Evolutionary conservation across 2,113 vertebrate species (phyloP).

Genomic region (Callipepla squamata): DNA sequence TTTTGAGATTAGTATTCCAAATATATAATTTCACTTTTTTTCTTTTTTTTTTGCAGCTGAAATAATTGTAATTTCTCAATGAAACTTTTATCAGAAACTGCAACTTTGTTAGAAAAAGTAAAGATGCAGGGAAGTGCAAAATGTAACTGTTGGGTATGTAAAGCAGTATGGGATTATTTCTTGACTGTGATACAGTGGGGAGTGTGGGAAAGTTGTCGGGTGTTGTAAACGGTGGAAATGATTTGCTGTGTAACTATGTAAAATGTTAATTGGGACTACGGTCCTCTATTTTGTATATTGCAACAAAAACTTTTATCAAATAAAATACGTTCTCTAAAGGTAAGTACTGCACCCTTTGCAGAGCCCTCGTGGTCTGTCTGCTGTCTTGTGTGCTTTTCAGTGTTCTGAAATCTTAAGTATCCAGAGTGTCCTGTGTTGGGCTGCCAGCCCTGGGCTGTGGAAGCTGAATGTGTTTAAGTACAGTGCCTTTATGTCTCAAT

Average conservation of each 20-base stretch:
- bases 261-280: slow-evolving; percentile 70
- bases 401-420: neutral
- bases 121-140: neutral
- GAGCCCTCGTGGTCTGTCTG: neutral
- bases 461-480: neutral
- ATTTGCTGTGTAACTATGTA: slow-evolving; percentile 74
- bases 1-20: slow-evolving; percentile 59
- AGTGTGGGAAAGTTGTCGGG: slow-evolving; percentile 16
- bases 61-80: slow-evolving; percentile 53
- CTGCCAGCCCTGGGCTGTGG: neutral
- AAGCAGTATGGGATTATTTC: slow-evolving; percentile 31
- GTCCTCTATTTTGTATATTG: slow-evolving; percentile 81
- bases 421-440: neutral
- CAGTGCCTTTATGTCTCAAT: fast-evolving
- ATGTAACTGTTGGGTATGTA: slow-evolving; percentile 8
- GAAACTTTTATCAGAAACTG: slow-evolving; percentile 55
- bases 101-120: neutral
- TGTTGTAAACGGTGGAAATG: slow-evolving; percentile 67
- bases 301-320: slow-evolving; percentile 88
- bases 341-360: slow-evolving; percentile 66
- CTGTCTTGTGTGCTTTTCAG: slow-evolving; percentile 14
- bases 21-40: slow-evolving; percentile 54
- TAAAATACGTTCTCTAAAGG: slow-evolving; percentile 83
- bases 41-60: slow-evolving; percentile 46
- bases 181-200: slow-evolving; percentile 35